Evolutionary conservation across 2,888 invertebrate species (phyloP).

Genomic region (Rhyacophila evoluta): DNA sequence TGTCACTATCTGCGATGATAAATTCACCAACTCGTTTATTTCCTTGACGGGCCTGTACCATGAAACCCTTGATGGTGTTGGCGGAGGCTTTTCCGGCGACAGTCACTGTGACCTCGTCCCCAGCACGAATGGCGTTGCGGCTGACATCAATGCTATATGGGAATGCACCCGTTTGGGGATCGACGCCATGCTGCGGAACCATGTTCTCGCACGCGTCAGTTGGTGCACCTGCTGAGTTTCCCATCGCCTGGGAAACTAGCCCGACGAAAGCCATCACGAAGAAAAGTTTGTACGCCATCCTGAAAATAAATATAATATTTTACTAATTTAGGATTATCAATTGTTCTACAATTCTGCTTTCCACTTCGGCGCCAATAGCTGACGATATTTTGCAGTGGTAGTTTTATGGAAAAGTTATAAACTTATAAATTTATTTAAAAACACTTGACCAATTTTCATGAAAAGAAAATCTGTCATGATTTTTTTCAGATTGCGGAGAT

Average conservation of each 20-base stretch:
- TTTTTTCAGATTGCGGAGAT: too few species aligned
- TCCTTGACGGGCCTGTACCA: constrained; percentile 75
- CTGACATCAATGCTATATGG: constrained; percentile 72
- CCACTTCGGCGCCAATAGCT: too few species aligned
- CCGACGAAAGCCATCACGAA: constrained; percentile 39
- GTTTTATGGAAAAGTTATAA: too few species aligned
- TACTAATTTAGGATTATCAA: too few species aligned
- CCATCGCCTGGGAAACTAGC: constrained; percentile 55
- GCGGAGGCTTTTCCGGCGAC: constrained; percentile 65
- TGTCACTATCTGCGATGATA: constrained; percentile 67
- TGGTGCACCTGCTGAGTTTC: constrained; percentile 76
- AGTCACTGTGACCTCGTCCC: constrained; percentile 64
- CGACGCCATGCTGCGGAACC: constrained; percentile 75
- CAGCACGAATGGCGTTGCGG: constrained; percentile 59
- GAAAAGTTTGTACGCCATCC: constrained; percentile 48
- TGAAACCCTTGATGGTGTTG: constrained; percentile 74
- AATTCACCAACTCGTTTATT: constrained; percentile 75
- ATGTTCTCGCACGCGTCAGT: constrained; percentile 74
- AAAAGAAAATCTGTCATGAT: too few species aligned
- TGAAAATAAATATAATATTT: constrained; percentile 27
- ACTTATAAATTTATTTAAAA: too few species aligned
- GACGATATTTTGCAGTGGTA: too few species aligned
- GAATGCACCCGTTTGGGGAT: constrained; percentile 68
- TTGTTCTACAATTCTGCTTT: too few species aligned
- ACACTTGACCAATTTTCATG: too few species aligned